A percentile compares a stretch with the other conserved stretches of the same genome.
Evolutionary conservation across 2,797 vertebrate genomes (phyloP).

Genomic region (Scomberomorus guttatus): DNA sequence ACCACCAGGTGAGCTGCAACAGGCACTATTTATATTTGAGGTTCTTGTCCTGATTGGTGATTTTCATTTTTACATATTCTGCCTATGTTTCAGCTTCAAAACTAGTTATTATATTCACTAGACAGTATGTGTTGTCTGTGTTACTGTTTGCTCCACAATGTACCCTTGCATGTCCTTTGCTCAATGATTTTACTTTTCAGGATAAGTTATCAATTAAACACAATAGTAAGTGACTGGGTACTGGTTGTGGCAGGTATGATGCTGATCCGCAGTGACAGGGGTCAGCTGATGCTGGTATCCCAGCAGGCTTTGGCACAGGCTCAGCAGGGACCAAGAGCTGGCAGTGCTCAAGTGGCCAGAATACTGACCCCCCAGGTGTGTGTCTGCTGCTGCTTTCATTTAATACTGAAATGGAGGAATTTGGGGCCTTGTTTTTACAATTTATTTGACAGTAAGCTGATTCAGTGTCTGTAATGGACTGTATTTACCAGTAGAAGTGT

Average conservation of each 20-base stretch:
- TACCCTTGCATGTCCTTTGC: no score
- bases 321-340: slow-evolving; percentile 74
- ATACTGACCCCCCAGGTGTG: slow-evolving; percentile 75
- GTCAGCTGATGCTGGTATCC: slow-evolving; percentile 95
- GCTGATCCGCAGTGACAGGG: slow-evolving; percentile 92
- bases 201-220: neutral
- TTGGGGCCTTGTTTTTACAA: no score
- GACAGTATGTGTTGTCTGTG: neutral
- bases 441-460: no score
- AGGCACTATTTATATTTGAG: accelerated
- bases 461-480: no score
- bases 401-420: neutral
- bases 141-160: neutral
- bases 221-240: neutral
- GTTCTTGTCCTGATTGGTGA: neutral
- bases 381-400: neutral
- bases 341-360: slow-evolving; percentile 46
- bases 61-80: neutral
- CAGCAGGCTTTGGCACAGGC: slow-evolving; percentile 91
- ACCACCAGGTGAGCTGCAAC: slow-evolving; percentile 76
- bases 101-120: neutral
- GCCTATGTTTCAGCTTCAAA: neutral
- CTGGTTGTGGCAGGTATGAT: slow-evolving; percentile 87
- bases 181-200: neutral
- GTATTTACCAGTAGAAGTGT: no score